Conservation (phyloP, 1,140 invertebrate species). For the Cotesia chilonis region DNA sequence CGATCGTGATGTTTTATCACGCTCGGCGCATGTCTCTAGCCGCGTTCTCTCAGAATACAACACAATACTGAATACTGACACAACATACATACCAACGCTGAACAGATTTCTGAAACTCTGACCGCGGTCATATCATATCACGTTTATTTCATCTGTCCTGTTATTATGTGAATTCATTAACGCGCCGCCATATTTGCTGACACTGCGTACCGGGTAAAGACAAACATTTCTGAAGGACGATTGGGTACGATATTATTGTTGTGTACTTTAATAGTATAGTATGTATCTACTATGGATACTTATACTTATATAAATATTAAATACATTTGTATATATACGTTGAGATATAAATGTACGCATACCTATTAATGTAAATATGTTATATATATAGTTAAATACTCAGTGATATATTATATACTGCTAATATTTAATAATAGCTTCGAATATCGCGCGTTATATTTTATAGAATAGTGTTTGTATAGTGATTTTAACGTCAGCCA, state of each 20-base stretch:
- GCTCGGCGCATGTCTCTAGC: conserved; percentile 44
- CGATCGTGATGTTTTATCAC: conserved; percentile 35
- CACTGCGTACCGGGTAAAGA: conserved; percentile 4
- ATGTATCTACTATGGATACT: too few relatives aligned
- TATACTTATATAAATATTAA: neutral
- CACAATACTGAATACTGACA: neutral
- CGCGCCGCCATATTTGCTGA: conserved; percentile 9
- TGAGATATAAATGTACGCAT: too few relatives aligned
- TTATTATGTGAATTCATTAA: neutral
- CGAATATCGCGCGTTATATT: conserved; percentile 3
- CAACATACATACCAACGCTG: conserved; percentile 11
- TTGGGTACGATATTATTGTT: conserved; percentile 5
- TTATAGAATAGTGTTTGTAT: neutral
- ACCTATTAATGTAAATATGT: too few relatives aligned
- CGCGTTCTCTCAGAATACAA: conserved; percentile 51
- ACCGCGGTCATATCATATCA: conserved; percentile 5
- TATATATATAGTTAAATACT: neutral
- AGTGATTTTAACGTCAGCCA: neutral
- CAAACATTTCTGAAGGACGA: conserved; percentile 3
- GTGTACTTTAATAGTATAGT: neutral
- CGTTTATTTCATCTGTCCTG: neutral
- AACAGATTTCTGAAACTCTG: conserved; percentile 15
- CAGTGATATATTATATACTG: neutral
- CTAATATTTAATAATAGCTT: neutral
- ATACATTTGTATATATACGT: too few relatives aligned